Evolutionary conservation across 2,888 invertebrate genomes (phyloP), one percentile per base, ranked within the genome.

Genomic region (Monochamus alternatus): DNA sequence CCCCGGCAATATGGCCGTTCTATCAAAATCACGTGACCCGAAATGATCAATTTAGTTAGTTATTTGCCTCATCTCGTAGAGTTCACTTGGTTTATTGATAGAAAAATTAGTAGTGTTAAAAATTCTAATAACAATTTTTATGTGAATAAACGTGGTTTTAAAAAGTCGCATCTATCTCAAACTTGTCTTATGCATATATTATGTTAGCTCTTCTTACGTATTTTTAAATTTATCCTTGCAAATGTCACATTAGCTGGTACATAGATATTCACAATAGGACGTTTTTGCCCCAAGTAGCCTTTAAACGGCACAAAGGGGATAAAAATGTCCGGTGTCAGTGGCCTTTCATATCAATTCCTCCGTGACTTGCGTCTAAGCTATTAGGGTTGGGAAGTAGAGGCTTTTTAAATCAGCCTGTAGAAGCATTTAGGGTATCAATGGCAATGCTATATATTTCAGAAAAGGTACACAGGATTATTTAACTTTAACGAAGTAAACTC

Each of bases 231-330:
- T 38, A 7, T 38, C 38, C 38, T 38, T 38, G 55, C 38, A 67
- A 67, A 67, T 55, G 67, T 14, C 58, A 38, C 3, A 32, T 32
- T 31, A 32, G 38, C 55, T 31, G 55, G 67, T 38, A 55, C 67
- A 67, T 67, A 67, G 38, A 55, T 55, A 67, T 67, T 67, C 67
- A 67, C 67, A 55, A 55, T 67, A 55, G 55, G 58, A 67, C 55
- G 55, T 67, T 55, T 67, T 67, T 67, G 38, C 52, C 38, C 67
- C 38, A 55, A 10, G 43, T 55, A 55, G 67, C 55, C 67, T 67
- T 67, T 67, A 55, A 52, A 12, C 31, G 55, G 55, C 22, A 67
- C 38, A 67, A 67, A 67, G 55, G 55, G 58, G 55, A 55, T 55
- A 7, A 55, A 55, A 47, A 69, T 60, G 60, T 69, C 69, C 69